Base-by-base conservation (phyloP, 2,797 vertebrate species). In the Philypnodon macrostomus region DNA sequence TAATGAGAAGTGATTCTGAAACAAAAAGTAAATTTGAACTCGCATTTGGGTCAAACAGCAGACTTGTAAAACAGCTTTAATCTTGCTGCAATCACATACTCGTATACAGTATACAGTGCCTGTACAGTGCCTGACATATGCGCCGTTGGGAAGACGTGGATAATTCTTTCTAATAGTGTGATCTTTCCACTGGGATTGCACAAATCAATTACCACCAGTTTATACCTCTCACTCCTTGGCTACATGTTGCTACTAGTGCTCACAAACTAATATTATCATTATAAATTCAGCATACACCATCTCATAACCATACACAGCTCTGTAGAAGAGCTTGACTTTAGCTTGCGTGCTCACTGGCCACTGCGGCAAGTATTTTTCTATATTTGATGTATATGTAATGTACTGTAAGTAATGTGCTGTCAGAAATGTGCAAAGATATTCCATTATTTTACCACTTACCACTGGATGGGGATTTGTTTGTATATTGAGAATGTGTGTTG, bases 141-240 rank as follows among this genome's bases (percentile, higher is more conserved):
- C 70, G 73, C 81, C 79, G 73, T 53, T 59, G 83, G 77, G 81
- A 79, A 56, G 73, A 56, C 56, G 73, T 59, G 60, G 70, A 79
- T 86, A 86, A 86, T 86, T 86, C 73, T 58, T 58, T 75, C 62
- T 83, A 84, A 88, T 85, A 77, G 73, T 67, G 75, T 81, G 76
- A 84, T 87, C 75, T 83, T 79, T 63, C 83, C 80, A 63, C 51
- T 67, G 81, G 75, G 78, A 75, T 52, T 59, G 54, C 40, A 52
- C 52, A 70, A 77, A 85, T 86, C 84, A 88, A 82, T 86, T 85
- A 85, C 71, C 52, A 73, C 48, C 58, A 60, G 77, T 79, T 81
- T 77, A 74, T 78, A 78, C 65, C 69, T 69, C 75, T 73, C 15
- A 12, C 51, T 70, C 46, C 50, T 75, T 67, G 63, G 49, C 74